A percentile compares a stretch with the other conserved stretches of the same genome.
Evolutionary conservation across 2,113 vertebrate genomes (phyloP).

Genomic region (Erythrocercus mccallii): DNA sequence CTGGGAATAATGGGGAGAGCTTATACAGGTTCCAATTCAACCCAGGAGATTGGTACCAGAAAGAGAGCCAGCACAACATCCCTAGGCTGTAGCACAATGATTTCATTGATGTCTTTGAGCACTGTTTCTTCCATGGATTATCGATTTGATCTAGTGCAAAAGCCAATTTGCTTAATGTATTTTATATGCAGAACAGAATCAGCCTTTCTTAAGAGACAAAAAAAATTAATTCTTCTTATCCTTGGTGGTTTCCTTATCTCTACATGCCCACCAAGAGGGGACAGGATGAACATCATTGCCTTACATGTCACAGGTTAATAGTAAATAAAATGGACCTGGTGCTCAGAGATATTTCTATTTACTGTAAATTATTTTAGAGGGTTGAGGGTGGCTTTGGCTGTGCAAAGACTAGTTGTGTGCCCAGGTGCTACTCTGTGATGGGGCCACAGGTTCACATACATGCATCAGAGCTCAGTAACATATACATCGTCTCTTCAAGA

Average conservation of each 20-base stretch:
- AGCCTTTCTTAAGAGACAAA: neutral
- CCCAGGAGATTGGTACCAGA: conserved; percentile 37
- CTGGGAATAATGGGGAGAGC: neutral
- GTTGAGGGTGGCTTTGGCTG: neutral
- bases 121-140: conserved; percentile 9
- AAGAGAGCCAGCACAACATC: neutral
- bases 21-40: conserved; percentile 45
- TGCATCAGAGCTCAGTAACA: neutral
- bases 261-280: neutral
- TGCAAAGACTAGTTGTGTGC: neutral
- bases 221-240: neutral
- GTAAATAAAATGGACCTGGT: neutral
- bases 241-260: neutral
- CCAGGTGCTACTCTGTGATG: neutral
- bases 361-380: neutral
- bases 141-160: neutral
- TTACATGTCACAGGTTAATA: neutral
- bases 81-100: conserved; percentile 24
- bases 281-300: neutral
- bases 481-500: neutral
- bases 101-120: conserved; percentile 23
- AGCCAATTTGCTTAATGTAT: neutral
- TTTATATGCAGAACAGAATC: neutral
- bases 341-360: neutral
- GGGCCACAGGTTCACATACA: neutral